Base-by-base conservation (phyloP, 2,888 invertebrate species). In the Stenotaenia linearis region DNA sequence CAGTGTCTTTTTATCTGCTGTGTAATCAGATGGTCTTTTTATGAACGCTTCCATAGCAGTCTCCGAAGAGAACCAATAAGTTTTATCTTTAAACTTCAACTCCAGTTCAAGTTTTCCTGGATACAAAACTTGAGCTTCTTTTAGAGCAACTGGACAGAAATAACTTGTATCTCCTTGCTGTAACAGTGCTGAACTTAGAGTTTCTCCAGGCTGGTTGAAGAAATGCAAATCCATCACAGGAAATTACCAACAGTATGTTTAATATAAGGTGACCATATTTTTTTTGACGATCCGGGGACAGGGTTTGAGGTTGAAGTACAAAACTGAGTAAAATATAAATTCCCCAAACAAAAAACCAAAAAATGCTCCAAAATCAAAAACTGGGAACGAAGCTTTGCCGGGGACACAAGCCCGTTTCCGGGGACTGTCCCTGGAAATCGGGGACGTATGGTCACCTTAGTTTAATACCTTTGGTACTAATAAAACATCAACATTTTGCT, bases 71-170 rank as follows among this genome's bases (percentile, higher is more conserved):
- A 77, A 77, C 18, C 77, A 35, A 12, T 77, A 77, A 25, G 35
- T 15, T 9, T 37, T 77, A 10, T 77, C 77, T 77, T 77, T 77
- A 40, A 35, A 77, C 15, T 77, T 77, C n/a, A 35, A 30, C 9
- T 77, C 37, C 30, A 37, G 10, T 1, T 35, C 35, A 10, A n/a
- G n/a, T 35, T 77, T 30, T 37, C 77, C 77, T 21, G 77, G 77
- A 5, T 21, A 18, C 21, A 77, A 37, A 25, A 77, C 23, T 18
- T 18, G 35, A 15, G n/a, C 0, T 1, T 77, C 77, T 77, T 37
- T 77, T 35, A 77, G 18, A 35, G 15, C 40, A 30, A 77, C 77
- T 35, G 77, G 77, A 35, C 77, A 77, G 21, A 18, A 77, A 15
- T 12, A 5, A 37, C 32, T 18, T 7, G 32, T 18, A 21, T 77